These are phyloP conservation scores for Nasonovia ribisnigri DNA, from an alignment of 2,888 invertebrate genomes.

Conservation along the genomic window DNA sequence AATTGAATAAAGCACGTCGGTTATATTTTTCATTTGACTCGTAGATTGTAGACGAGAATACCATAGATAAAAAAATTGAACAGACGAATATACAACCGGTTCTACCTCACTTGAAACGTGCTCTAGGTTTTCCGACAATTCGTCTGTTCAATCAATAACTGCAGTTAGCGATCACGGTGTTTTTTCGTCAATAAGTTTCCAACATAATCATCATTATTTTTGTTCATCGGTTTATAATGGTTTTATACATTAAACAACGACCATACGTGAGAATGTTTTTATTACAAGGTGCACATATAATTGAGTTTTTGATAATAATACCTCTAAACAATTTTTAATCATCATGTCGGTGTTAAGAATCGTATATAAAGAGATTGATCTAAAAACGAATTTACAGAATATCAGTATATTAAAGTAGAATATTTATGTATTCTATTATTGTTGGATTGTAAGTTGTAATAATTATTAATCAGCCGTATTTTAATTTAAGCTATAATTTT, in stretches of 20 bases:
- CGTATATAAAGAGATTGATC: neutral
- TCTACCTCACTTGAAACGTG: slow-evolving; percentile 47
- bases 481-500: neutral
- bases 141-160: slow-evolving; percentile 32
- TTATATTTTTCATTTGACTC: slow-evolving; percentile 27
- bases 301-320: neutral
- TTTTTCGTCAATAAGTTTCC: slow-evolving; percentile 47
- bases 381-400: neutral
- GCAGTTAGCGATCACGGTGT: neutral
- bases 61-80: slow-evolving; percentile 2
- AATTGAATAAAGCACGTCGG: slow-evolving; percentile 41
- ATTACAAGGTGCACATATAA: neutral
- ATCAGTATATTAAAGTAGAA: neutral
- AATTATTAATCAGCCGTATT: neutral
- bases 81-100: slow-evolving; percentile 43
- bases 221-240: neutral
- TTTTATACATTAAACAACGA: neutral
- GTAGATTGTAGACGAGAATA: slow-evolving; percentile 31
- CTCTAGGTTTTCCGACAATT: slow-evolving; percentile 46
- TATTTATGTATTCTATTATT: neutral
- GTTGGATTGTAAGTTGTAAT: neutral
- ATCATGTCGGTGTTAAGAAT: neutral
- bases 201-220: slow-evolving; percentile 36
- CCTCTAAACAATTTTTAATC: neutral
- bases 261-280: neutral